A percentile compares a stretch with the other conserved stretches of the same genome.
Conservation (phyloP, 1,140 invertebrate species). For the Conopomorpha cramerella region DNA sequence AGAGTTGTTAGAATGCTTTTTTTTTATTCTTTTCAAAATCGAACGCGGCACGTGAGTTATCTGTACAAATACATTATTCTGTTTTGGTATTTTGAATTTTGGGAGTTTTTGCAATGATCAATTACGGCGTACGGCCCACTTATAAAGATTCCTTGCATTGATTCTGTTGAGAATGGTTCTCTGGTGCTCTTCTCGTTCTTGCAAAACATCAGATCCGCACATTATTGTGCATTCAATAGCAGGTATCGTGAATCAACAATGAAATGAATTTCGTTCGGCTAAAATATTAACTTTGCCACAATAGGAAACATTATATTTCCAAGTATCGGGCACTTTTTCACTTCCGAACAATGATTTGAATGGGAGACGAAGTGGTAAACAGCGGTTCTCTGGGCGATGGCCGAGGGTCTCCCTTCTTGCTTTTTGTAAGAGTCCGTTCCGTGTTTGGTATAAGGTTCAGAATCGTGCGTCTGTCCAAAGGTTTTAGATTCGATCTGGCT, state of each 20-base stretch:
- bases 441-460: too few species aligned
- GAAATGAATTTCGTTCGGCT: constrained; percentile 42
- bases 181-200: constrained; percentile 26
- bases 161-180: constrained; percentile 25
- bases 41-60: neutral
- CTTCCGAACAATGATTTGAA: too few species aligned
- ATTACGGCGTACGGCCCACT: constrained; percentile 45
- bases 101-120: constrained; percentile 30
- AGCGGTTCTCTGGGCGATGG: constrained; percentile 39
- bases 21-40: too few species aligned
- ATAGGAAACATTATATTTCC: constrained; percentile 53
- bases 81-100: constrained; percentile 5
- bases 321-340: constrained; percentile 50
- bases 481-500: too few species aligned
- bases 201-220: constrained; percentile 42
- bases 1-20: too few species aligned
- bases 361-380: constrained; percentile 55
- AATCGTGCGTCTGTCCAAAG: too few species aligned
- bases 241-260: constrained; percentile 46
- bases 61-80: neutral
- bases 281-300: constrained; percentile 58
- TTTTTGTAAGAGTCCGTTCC: too few species aligned
- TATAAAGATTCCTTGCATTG: constrained; percentile 23
- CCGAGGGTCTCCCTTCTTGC: too few species aligned
- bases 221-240: constrained; percentile 35